Conservation (phyloP, 2,113 vertebrate species). For the Antechinus flavipes region DNA sequence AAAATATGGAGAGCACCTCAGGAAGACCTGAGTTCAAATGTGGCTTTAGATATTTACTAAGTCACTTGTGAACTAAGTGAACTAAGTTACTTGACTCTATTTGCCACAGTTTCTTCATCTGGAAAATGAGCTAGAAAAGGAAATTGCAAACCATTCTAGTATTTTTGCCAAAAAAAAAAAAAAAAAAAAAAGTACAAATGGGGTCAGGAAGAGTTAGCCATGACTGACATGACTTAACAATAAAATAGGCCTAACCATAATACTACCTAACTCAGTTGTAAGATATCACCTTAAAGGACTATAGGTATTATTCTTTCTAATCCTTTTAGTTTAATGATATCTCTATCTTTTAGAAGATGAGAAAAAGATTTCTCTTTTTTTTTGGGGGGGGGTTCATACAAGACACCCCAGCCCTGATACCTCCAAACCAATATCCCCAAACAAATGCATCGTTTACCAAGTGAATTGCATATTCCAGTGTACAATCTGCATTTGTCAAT, state of each 20-base stretch:
- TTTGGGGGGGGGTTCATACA: not conserved
- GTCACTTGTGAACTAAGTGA: not conserved
- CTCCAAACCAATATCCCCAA: not conserved
- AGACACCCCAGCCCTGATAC: not conserved
- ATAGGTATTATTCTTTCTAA: not conserved
- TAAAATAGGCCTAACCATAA: not conserved
- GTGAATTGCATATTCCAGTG: not conserved
- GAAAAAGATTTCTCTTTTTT: not conserved
- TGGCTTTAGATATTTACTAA: not conserved
- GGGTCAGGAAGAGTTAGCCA: not conserved
- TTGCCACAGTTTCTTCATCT: not conserved
- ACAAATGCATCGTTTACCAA: not conserved
- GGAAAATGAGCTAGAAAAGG: not conserved
- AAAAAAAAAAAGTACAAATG: not conserved
- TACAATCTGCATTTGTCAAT: constrained; percentile 35
- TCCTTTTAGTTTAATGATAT: not conserved
- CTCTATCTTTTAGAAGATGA: not conserved
- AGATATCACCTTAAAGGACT: not conserved
- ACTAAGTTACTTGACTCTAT: not conserved
- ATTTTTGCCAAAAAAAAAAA: not conserved
- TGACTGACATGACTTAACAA: not conserved
- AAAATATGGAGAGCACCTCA: not conserved
- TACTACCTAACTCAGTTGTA: not conserved
- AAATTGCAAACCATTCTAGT: not conserved
- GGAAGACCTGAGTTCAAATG: not conserved